These are phyloP conservation scores for Selenia dentaria DNA, from an alignment of 2,888 invertebrate genomes.

Conservation along the genomic window DNA sequence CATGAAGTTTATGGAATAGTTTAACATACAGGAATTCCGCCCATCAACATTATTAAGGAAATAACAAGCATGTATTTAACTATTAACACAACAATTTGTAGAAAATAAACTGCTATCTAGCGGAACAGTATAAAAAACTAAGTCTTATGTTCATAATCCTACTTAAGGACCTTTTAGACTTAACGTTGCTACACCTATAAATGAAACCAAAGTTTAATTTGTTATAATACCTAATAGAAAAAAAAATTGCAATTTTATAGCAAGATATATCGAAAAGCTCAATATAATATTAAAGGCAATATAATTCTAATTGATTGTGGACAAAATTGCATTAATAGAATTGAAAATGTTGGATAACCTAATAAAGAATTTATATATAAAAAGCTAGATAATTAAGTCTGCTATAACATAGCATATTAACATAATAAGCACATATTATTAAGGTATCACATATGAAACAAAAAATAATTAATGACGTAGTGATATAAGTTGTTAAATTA, in stretches of 20 bases:
- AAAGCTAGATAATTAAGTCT: conserved; percentile 13
- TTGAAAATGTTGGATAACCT: conserved; percentile 12
- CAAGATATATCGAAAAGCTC: conserved; percentile 1
- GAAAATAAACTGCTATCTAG: conserved; percentile 6
- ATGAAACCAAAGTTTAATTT: conserved; percentile 15
- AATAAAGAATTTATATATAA: conserved; percentile 6
- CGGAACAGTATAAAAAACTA: conserved; percentile 6
- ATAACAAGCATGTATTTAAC: conserved; percentile 14
- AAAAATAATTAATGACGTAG: conserved; percentile 13
- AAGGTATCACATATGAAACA: conserved; percentile 26
- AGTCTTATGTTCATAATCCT: conserved; percentile 1
- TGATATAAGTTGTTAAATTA: conserved; percentile 4
- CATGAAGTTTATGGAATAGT: conserved; percentile 15
- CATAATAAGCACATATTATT: conserved; percentile 25
- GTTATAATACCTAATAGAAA: conserved; percentile 31
- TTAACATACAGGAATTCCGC: conserved; percentile 6
- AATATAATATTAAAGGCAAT: conserved; percentile 1
- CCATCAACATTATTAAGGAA: not conserved
- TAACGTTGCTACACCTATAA: conserved; percentile 2
- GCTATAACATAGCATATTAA: conserved; percentile 25
- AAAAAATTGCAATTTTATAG: conserved; percentile 13
- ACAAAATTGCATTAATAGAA: conserved; percentile 7
- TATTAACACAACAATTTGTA: conserved; percentile 13
- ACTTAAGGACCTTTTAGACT: not conserved
- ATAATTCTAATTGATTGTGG: conserved; percentile 12